Conservation (phyloP, 1,140 invertebrate species). For the Zaprionus lachaisei region DNA sequence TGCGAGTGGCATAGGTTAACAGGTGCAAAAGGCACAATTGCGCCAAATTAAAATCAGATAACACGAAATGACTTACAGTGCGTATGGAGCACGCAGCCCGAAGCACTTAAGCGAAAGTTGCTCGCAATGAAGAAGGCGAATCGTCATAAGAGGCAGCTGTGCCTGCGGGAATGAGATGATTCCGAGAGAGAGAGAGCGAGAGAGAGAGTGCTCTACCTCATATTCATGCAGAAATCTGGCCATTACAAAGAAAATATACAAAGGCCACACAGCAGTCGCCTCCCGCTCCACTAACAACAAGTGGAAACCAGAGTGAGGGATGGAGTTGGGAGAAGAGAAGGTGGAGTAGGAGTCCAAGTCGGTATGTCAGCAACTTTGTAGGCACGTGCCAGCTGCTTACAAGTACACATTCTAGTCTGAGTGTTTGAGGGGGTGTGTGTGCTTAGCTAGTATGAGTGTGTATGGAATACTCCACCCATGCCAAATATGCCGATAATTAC, state of each 20-base stretch:
- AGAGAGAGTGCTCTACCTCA: background rate
- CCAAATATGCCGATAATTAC: constrained; percentile 79
- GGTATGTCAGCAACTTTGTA: constrained; percentile 42
- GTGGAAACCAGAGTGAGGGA: background rate
- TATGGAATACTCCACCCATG: constrained; percentile 36
- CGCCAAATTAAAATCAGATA: constrained; percentile 82
- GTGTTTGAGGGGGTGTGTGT: background rate
- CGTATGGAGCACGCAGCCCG: background rate
- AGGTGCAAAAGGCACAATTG: constrained; percentile 78
- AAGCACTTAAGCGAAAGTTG: constrained; percentile 4
- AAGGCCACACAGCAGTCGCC: constrained; percentile 9
- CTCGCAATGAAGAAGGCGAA: background rate
- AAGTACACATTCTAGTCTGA: constrained; percentile 15
- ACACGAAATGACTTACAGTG: constrained; percentile 70
- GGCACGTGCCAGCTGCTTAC: constrained; percentile 61
- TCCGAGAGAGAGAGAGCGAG: background rate
- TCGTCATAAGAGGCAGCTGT: constrained; percentile 29
- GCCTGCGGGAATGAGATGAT: background rate
- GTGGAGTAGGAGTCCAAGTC: background rate
- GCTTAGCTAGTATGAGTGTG: constrained; percentile 4
- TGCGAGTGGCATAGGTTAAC: constrained; percentile 56
- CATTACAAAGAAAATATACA: constrained; percentile 29
- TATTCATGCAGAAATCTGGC: constrained; percentile 2
- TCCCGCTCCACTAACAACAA: background rate
- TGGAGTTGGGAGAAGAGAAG: background rate